phyloP scores from a whole-genome alignment of 92 coral and sea anemone species.

The Epizoanthus fatuus region DNA sequence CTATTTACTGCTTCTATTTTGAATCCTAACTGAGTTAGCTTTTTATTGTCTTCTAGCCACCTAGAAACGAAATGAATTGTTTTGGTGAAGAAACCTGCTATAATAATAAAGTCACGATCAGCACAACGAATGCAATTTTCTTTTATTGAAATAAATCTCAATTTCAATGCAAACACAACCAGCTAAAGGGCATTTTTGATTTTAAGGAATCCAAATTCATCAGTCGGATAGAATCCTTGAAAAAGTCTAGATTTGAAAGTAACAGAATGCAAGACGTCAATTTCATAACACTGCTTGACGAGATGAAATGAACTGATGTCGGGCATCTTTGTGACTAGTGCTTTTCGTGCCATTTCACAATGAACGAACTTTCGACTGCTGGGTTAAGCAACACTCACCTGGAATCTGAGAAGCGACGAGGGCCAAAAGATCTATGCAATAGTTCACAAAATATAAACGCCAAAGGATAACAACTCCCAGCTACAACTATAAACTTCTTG shows the following conservation, averaged over 20 bases:
- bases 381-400: conserved; percentile 11
- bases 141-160: neutral
- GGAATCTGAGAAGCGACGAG: neutral
- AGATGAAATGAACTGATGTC: conserved; percentile 1
- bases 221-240: neutral
- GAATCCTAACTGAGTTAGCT: neutral
- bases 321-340: neutral
- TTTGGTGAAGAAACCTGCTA: neutral
- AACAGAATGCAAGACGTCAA: neutral
- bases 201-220: neutral
- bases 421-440: conserved; percentile 8
- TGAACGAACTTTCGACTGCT: neutral
- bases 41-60: neutral
- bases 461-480: neutral
- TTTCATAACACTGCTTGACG: neutral
- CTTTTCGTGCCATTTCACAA: neutral
- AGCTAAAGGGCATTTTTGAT: neutral
- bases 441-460: neutral
- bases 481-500: neutral
- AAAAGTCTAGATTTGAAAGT: neutral
- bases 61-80: neutral
- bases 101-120: neutral
- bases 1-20: neutral
- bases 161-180: neutral
- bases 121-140: neutral